Conservation (phyloP, 2,113 vertebrate genomes). For the Guaruba guarouba region DNA sequence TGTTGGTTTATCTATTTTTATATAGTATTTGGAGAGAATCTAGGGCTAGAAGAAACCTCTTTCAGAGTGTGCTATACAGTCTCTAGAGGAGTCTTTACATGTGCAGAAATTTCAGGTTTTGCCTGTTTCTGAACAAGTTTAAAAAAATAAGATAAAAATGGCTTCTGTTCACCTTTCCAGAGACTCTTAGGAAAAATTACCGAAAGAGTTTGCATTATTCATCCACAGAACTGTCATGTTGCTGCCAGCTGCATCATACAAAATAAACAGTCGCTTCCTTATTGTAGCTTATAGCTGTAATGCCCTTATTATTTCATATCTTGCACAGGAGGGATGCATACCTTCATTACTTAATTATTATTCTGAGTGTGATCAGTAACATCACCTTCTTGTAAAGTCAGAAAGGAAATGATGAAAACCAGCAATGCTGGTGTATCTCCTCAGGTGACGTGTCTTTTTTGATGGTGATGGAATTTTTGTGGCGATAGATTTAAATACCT, state of each 20-base stretch:
- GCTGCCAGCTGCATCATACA: not conserved
- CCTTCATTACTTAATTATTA: not conserved
- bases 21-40: not conserved
- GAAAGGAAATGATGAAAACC: not conserved
- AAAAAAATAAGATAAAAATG: not conserved
- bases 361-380: not conserved
- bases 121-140: not conserved
- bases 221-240: not conserved
- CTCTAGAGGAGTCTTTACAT: not conserved
- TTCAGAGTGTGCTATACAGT: not conserved
- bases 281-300: slow-evolving; percentile 16
- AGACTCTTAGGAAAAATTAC: not conserved
- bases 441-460: not conserved
- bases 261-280: not conserved
- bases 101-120: not conserved
- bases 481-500: not conserved
- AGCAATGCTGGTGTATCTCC: not conserved
- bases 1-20: not conserved
- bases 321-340: not conserved
- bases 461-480: fast-evolving
- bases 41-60: not conserved
- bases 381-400: not conserved
- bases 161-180: not conserved
- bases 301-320: not conserved
- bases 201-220: not conserved